Evolutionary conservation across 2,797 vertebrate species (phyloP).

Genomic region (Phoeniculus purpureus): DNA sequence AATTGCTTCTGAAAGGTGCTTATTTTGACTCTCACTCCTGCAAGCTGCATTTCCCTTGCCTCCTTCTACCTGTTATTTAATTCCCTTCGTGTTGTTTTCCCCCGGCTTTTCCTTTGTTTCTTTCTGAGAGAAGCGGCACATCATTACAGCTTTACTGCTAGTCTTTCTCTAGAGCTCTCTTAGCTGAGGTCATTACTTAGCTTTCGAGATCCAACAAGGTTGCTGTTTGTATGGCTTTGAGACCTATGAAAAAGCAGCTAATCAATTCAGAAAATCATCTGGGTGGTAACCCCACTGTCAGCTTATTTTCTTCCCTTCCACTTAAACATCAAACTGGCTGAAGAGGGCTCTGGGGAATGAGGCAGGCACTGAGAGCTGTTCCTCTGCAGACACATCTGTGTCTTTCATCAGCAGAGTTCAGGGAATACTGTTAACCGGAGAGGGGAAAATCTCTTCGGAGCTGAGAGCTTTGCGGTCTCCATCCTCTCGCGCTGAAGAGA

Average conservation of each 20-base stretch:
- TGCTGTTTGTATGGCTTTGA: slow-evolving; percentile 48
- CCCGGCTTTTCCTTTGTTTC: slow-evolving; percentile 64
- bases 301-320: slow-evolving; percentile 76
- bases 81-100: slow-evolving; percentile 32
- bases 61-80: slow-evolving; percentile 41
- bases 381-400: slow-evolving; percentile 73
- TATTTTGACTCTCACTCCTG: not conserved
- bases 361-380: slow-evolving; percentile 59
- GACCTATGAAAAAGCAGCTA: slow-evolving; percentile 62
- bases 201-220: slow-evolving; percentile 16
- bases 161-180: slow-evolving; percentile 58
- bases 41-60: slow-evolving; percentile 15
- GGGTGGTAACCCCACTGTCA: slow-evolving; percentile 75
- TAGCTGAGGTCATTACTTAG: slow-evolving; percentile 51
- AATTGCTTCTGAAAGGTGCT: slow-evolving; percentile 21
- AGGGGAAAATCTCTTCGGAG: slow-evolving; percentile 38
- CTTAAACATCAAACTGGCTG: slow-evolving; percentile 75
- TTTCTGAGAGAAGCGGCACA: slow-evolving; percentile 41
- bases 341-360: slow-evolving; percentile 67
- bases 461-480: not conserved
- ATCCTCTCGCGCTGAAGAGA: slow-evolving; percentile 3
- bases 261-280: slow-evolving; percentile 77
- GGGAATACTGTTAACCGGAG: slow-evolving; percentile 59
- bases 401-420: slow-evolving; percentile 72
- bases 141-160: slow-evolving; percentile 59